These are phyloP conservation scores for Scylla paramamosain DNA, from an alignment of 1,140 invertebrate species.

Conservation along the genomic window DNA sequence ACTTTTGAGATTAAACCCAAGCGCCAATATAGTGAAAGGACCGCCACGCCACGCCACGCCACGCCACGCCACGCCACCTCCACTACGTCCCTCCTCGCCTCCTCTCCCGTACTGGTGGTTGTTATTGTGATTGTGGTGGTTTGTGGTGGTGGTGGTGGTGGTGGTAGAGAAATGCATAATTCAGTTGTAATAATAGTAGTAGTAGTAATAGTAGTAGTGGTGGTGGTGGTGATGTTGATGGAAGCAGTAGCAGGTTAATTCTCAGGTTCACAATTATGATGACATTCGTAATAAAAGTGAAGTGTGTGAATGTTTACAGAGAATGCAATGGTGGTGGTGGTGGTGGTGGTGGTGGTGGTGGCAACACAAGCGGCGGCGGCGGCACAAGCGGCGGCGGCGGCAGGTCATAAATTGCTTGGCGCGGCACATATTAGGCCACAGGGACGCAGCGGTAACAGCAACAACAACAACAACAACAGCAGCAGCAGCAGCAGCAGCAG, in stretches of 20 bases:
- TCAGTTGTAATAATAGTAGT: too few species aligned
- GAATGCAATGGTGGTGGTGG: background rate
- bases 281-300: too few species aligned
- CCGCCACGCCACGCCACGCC: too few species aligned
- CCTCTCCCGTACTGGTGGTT: background rate
- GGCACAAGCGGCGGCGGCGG: background rate
- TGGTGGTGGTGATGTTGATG: background rate
- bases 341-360: background rate
- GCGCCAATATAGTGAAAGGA: background rate
- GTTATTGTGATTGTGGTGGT: background rate
- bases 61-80: background rate
- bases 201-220: background rate
- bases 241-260: background rate
- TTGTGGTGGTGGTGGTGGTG: background rate
- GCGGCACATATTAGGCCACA: background rate
- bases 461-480: background rate
- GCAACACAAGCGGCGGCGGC: background rate
- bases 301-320: too few species aligned
- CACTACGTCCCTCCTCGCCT: background rate
- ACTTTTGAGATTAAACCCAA: background rate
- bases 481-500: background rate
- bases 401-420: slow-evolving; percentile 2
- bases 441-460: too few species aligned
- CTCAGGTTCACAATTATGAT: too few species aligned
- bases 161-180: background rate